A percentile compares a stretch with the other conserved stretches of the same genome.
Conservation (phyloP, 2,888 invertebrate species). For the Stegana nigrithorax region DNA sequence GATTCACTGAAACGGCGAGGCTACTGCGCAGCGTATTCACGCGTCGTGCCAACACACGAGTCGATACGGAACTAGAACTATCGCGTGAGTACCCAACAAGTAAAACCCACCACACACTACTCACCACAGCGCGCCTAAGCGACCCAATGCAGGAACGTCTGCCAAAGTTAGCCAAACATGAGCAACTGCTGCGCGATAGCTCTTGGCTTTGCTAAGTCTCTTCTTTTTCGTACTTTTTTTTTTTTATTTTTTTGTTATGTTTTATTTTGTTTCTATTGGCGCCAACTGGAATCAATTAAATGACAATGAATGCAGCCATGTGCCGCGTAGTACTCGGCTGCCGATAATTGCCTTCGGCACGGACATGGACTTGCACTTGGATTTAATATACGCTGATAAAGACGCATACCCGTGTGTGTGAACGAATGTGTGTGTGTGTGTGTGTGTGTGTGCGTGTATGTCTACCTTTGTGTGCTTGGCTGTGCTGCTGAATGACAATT, state of each 20-base stretch:
- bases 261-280: neutral
- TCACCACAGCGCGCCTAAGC: too few species aligned
- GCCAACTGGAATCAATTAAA: slow-evolving; percentile 7
- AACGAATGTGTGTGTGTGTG: too few species aligned
- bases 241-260: neutral
- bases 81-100: slow-evolving; percentile 82
- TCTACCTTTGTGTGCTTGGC: too few species aligned
- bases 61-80: slow-evolving; percentile 88
- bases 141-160: neutral
- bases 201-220: too few species aligned
- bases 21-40: slow-evolving; percentile 94
- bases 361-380: too few species aligned
- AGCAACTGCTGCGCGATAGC: too few species aligned
- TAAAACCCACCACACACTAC: too few species aligned
- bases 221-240: too few species aligned
- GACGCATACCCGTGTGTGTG: neutral
- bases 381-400: neutral
- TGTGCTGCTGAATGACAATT: neutral
- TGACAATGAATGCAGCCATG: neutral
- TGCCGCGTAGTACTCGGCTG: neutral
- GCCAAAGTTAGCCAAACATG: neutral
- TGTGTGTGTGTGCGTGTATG: neutral
- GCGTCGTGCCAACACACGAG: slow-evolving; percentile 81
- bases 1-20: slow-evolving; percentile 97
- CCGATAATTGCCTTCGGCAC: slow-evolving; percentile 6